phyloP scores from a whole-genome alignment of 2,888 invertebrate species.

The Rapana venosa region DNA sequence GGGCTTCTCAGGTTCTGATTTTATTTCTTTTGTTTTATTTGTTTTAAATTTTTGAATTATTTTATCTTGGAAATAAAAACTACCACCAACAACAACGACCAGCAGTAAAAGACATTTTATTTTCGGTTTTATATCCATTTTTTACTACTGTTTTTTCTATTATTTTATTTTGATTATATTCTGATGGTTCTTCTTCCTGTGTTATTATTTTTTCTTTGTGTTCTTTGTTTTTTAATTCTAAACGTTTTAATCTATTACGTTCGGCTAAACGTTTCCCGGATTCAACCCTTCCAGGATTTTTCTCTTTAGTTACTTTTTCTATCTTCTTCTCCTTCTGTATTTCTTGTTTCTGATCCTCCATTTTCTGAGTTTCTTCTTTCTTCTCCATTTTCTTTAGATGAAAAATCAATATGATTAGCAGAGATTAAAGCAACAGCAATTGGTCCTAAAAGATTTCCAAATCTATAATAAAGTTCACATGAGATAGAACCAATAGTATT shows the following conservation, averaged over 20 bases:
- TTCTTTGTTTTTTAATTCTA: background rate
- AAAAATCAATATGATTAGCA: slow-evolving; percentile 18
- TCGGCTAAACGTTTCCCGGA: background rate
- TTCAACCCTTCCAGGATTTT: background rate
- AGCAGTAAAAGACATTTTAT: no score
- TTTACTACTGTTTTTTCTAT: background rate
- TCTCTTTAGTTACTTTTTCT: slow-evolving; percentile 12
- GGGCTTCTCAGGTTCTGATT: background rate
- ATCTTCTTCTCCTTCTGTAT: background rate
- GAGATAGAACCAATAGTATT: background rate
- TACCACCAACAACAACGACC: background rate
- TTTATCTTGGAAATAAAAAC: background rate
- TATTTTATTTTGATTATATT: background rate
- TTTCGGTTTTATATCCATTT: background rate
- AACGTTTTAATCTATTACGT: slow-evolving; percentile 9
- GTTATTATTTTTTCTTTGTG: slow-evolving; percentile 15
- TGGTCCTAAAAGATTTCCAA: slow-evolving; percentile 1
- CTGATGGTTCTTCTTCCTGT: background rate
- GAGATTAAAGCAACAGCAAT: slow-evolving; percentile 2
- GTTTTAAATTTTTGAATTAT: slow-evolving; percentile 5
- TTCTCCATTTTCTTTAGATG: background rate
- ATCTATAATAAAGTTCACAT: slow-evolving; percentile 18
- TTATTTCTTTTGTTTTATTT: background rate
- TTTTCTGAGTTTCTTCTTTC: slow-evolving; percentile 18
- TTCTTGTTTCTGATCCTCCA: background rate